Base-by-base conservation (phyloP, 2,113 vertebrate species). In the Recurvirostra avosetta region DNA sequence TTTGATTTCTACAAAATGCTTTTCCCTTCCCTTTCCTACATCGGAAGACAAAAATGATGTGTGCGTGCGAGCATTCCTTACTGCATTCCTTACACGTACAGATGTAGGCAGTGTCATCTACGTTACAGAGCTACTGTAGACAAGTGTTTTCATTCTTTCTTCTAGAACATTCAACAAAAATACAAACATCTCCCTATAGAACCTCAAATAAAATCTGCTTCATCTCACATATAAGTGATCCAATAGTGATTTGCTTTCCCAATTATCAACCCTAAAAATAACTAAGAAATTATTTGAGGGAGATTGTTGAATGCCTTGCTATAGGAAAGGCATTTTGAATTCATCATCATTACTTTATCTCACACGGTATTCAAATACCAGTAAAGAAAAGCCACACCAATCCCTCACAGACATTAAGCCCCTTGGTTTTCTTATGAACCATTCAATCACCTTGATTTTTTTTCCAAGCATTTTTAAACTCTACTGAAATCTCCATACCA, bases 11-110 rank as follows among this genome's bases (percentile, higher is more conserved):
- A 47, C 43, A 41, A 77, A 85, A 82, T 73, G 36, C 23, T 87
- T 72, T 66, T 81, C 91, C 78, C 17, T 68, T 72, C 23, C 12
- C n/a, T 65, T 4, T 38, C 9, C 38, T 32, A 13, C 23, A 59
- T 1, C 2, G 1, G 49, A 36, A 68, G 27, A 50, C 25, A 30
- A 8, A 94, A 78, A 23, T 10, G 9, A 9, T 3, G 15, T 8
- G 45, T 23, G 26, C 14, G 7, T 12, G 19, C 0, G 0, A 88
- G 41, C 38, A n/a, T n/a, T n/a, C 29, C n/a, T 71, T 40, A n/a
- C 16, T 22, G 11, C 62, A 58, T 45, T 82, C 50, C 65, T 70
- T 49, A 30, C 8, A 11, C 56, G 55, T 47, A 30, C 40, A 85
- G 26, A 38, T 67, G 34, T 2, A 52, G 45, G 47, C 32, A 70